A percentile compares a stretch with the other conserved stretches of the same genome.
Conservation (phyloP, 2,113 vertebrate genomes). For the Strix aluco region DNA sequence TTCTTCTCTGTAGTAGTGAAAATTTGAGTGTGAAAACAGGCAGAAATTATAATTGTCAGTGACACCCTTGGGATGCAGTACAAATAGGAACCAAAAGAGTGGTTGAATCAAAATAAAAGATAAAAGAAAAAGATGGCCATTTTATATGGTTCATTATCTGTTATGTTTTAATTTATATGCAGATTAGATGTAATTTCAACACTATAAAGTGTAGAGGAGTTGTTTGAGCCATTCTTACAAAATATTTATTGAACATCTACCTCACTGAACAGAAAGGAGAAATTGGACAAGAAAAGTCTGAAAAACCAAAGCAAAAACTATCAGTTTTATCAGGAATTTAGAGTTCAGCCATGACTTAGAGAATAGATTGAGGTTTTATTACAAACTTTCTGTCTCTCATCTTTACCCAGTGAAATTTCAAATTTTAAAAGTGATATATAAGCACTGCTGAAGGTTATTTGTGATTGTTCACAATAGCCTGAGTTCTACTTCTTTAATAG, state of each 20-base stretch:
- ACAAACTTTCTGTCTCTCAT: not conserved
- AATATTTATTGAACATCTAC: not conserved
- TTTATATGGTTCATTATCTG: not conserved
- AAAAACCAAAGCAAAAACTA: not conserved
- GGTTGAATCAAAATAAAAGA: not conserved
- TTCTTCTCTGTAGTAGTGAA: not conserved
- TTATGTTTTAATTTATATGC: not conserved
- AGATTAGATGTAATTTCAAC: not conserved
- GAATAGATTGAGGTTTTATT: not conserved
- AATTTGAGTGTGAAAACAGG: not conserved
- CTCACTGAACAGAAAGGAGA: not conserved
- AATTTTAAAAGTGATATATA: not conserved
- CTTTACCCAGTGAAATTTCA: not conserved
- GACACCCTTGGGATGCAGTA: not conserved
- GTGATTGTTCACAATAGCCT: not conserved
- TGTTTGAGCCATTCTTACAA: not conserved
- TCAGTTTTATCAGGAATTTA: not conserved
- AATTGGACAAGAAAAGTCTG: not conserved
- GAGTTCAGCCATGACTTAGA: not conserved
- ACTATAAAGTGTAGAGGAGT: not conserved
- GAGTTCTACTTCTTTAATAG: not conserved
- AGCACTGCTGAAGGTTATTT: not conserved
- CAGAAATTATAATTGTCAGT: not conserved
- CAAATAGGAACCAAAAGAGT: not conserved
- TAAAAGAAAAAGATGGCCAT: not conserved